Conservation (phyloP, 2,113 vertebrate genomes). For the Romanogobio albipinnatus region DNA sequence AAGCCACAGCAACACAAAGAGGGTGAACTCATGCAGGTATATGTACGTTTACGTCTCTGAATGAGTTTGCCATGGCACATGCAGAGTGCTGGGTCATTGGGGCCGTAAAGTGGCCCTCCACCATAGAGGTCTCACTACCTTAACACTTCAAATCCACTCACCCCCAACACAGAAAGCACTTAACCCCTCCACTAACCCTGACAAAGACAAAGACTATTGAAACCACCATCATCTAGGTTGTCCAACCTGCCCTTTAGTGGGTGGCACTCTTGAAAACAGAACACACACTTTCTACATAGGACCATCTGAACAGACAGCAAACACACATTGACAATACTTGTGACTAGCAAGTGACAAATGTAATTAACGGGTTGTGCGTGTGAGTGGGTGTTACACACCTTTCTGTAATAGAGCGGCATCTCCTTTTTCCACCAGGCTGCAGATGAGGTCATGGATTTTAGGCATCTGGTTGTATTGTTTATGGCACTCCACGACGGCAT, state of each 20-base stretch:
- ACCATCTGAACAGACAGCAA: not conserved
- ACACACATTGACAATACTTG: not conserved
- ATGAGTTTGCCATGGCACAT: slow-evolving; percentile 7
- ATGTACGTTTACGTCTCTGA: slow-evolving; percentile 46
- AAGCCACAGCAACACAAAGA: slow-evolving; percentile 52
- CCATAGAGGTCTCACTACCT: slow-evolving; percentile 55
- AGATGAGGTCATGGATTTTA: slow-evolving; percentile 84
- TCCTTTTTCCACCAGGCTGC: slow-evolving; percentile 85
- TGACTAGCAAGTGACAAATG: not conserved
- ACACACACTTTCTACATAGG: not conserved
- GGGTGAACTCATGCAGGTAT: slow-evolving; percentile 51
- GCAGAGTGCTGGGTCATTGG: slow-evolving; percentile 11
- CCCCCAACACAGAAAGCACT: slow-evolving; percentile 46
- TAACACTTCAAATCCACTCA: slow-evolving; percentile 67
- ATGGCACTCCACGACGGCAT: slow-evolving; percentile 76
- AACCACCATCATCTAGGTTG: slow-evolving; percentile 48
- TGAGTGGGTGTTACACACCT: slow-evolving; percentile 73
- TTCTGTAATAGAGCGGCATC: slow-evolving; percentile 87
- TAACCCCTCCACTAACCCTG: slow-evolving; percentile 56
- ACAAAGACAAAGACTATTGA: slow-evolving; percentile 49
- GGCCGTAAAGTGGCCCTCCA: slow-evolving; percentile 67
- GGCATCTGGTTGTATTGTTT: slow-evolving; percentile 81
- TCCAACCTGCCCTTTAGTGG: slow-evolving; percentile 52
- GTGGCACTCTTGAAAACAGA: slow-evolving; percentile 14
- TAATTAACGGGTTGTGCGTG: not conserved